phyloP scores from a whole-genome alignment of 2,797 vertebrate species.

The Melanogrammus aeglefinus region DNA sequence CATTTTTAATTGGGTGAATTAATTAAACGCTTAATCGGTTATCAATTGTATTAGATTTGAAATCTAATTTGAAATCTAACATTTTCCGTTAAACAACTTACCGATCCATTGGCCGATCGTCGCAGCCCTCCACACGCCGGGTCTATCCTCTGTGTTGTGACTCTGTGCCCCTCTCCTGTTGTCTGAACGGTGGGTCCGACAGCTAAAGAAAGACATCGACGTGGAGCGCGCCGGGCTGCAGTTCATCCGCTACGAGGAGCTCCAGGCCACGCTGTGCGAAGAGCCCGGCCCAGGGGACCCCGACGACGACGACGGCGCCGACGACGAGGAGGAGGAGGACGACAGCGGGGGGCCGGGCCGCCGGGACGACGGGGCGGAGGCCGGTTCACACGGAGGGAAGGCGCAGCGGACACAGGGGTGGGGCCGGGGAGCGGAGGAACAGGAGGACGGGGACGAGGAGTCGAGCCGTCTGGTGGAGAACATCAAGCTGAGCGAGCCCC shows the following conservation, averaged over 20 bases:
- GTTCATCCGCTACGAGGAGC: slow-evolving; percentile 79
- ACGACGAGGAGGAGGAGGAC: neutral
- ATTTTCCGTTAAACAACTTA: neutral
- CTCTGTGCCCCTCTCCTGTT: neutral
- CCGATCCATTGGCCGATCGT: neutral
- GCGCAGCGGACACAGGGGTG: slow-evolving; percentile 17
- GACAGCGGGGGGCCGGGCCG: neutral
- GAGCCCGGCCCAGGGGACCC: slow-evolving; percentile 21
- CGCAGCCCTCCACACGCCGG: neutral
- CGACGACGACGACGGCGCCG: neutral
- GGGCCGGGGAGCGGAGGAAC: slow-evolving; percentile 9
- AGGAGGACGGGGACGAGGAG: slow-evolving; percentile 43
- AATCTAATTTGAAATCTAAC: too few relatives aligned
- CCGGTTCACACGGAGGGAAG: neutral
- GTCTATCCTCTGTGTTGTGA: neutral
- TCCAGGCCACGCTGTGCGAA: slow-evolving; percentile 67
- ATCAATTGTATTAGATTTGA: neutral
- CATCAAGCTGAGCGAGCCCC: slow-evolving; percentile 67
- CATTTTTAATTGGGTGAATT: neutral
- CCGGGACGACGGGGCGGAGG: neutral
- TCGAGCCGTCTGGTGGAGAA: slow-evolving; percentile 66
- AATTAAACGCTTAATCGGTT: too few relatives aligned
- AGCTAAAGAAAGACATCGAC: slow-evolving; percentile 81
- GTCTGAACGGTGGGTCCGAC: slow-evolving; percentile 12
- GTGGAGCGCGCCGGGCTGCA: slow-evolving; percentile 77